These are phyloP conservation scores for Nibea coibor DNA, from an alignment of 2,113 vertebrate genomes.

Conservation along the genomic window DNA sequence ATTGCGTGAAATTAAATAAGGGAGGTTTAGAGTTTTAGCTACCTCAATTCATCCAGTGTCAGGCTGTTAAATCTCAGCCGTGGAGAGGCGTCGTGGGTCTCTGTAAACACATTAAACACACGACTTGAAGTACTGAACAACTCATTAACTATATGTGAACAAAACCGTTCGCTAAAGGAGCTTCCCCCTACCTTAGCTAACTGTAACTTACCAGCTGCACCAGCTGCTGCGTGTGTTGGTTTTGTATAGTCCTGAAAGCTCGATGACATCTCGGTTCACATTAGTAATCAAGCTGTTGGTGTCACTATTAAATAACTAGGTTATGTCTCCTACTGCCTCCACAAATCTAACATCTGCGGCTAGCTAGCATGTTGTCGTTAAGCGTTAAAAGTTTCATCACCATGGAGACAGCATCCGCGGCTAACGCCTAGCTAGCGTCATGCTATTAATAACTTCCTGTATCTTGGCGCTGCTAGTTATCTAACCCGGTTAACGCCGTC, in stretches of 20 bases:
- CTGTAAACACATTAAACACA: slow-evolving; percentile 25
- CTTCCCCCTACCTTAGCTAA: neutral
- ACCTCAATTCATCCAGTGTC: slow-evolving; percentile 71
- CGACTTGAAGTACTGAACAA: neutral
- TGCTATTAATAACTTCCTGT: no score
- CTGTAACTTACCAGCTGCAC: slow-evolving; percentile 31
- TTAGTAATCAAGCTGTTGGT: no score
- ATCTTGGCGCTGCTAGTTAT: neutral
- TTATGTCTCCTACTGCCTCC: neutral
- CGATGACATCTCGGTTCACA: slow-evolving; percentile 37
- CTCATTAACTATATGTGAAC: neutral
- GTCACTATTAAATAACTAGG: neutral
- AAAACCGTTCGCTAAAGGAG: neutral
- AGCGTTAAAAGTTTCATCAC: slow-evolving; percentile 40
- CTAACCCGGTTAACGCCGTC: neutral
- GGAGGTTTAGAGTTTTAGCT: no score
- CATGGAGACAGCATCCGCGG: slow-evolving; percentile 63
- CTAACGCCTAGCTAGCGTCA: neutral
- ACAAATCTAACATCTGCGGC: neutral
- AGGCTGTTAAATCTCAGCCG: slow-evolving; percentile 52
- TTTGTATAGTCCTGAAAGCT: neutral
- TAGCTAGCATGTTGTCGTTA: neutral
- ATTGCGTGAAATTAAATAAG: neutral
- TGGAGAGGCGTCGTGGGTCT: neutral
- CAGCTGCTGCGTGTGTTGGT: neutral